These are phyloP conservation scores for Drosophila gaucha DNA, from an alignment of 2,888 invertebrate genomes.

Conservation along the genomic window DNA sequence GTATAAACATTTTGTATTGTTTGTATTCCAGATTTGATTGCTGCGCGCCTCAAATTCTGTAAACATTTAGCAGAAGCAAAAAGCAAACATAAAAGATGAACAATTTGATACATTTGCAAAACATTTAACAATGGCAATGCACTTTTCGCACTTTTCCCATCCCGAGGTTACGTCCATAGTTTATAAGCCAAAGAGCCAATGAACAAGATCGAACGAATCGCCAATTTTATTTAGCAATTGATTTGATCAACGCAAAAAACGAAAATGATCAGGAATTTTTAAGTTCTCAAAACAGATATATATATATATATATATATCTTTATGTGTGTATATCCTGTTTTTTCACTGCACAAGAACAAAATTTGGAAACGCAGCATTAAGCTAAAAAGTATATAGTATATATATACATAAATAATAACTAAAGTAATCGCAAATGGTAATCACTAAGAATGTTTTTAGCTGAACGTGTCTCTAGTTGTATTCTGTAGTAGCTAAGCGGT, in stretches of 20 bases:
- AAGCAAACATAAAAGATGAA: slow-evolving; percentile 15
- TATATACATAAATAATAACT: slow-evolving; percentile 16
- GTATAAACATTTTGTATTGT: slow-evolving; percentile 50
- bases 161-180: slow-evolving; percentile 85
- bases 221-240: slow-evolving; percentile 25
- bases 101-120: slow-evolving; percentile 11
- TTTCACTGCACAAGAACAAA: slow-evolving; percentile 5
- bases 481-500: slow-evolving; percentile 69
- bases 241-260: neutral
- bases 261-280: neutral
- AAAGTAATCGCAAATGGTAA: slow-evolving; percentile 48
- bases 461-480: slow-evolving; percentile 72
- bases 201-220: slow-evolving; percentile 47
- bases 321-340: neutral
- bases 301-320: neutral
- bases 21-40: slow-evolving; percentile 32
- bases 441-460: slow-evolving; percentile 75
- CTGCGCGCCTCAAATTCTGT: slow-evolving; percentile 25
- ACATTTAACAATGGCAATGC: slow-evolving; percentile 50
- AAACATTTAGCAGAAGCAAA: slow-evolving; percentile 34
- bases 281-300: neutral
- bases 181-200: slow-evolving; percentile 82
- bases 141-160: slow-evolving; percentile 85
- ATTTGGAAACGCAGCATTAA: slow-evolving; percentile 9
- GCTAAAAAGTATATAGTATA: slow-evolving; percentile 5